Conservation (phyloP, 2,113 vertebrate species). For the Mormyrus lacerda region DNA sequence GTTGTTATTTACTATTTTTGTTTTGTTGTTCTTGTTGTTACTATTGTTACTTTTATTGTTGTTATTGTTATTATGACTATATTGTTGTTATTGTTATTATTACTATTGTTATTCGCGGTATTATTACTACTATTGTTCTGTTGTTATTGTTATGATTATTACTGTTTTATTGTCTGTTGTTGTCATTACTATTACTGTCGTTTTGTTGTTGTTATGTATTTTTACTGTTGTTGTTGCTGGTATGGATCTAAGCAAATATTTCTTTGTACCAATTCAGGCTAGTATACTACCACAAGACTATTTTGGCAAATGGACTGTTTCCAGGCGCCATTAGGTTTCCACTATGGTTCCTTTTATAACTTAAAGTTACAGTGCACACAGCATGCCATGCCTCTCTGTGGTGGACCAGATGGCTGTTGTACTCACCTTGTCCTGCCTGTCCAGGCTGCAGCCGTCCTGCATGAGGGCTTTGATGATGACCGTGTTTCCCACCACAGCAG, state of each 20-base stretch:
- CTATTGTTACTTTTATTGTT: not conserved
- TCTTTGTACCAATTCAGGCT: not conserved
- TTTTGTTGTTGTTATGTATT: not conserved
- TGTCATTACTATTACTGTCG: not conserved
- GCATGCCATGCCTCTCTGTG: not conserved
- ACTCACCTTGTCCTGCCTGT: constrained; percentile 78
- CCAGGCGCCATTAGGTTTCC: not conserved
- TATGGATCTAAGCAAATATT: not conserved
- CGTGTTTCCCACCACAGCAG: constrained; percentile 72
- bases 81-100: not conserved
- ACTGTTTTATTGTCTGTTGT: not conserved
- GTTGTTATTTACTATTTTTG: not conserved
- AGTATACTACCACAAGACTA: not conserved
- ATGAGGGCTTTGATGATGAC: constrained; percentile 69
- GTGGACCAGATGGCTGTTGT: not conserved
- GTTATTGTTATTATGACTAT: not conserved
- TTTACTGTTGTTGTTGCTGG: not conserved
- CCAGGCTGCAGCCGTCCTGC: constrained; percentile 77
- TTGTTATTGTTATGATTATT: not conserved
- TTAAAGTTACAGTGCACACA: not conserved
- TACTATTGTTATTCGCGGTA: not conserved
- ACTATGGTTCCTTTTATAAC: not conserved
- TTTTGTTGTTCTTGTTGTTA: not conserved
- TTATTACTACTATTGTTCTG: not conserved
- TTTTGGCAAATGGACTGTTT: not conserved